A percentile compares a stretch with the other conserved stretches of the same genome.
Conservation (phyloP, 2,888 invertebrate genomes). For the Pterostichus niger region DNA sequence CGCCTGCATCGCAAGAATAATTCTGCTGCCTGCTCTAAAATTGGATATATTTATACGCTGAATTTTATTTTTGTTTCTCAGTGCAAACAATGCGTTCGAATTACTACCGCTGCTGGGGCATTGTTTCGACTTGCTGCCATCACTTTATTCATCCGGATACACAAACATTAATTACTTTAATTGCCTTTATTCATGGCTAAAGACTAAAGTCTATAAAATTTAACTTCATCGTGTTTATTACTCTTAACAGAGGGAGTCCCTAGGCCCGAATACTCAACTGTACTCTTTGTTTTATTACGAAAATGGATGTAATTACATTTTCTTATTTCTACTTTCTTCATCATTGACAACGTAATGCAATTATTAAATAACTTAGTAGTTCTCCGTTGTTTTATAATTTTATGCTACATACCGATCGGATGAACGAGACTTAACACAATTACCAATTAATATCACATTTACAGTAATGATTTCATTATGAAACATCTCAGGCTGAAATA, state of each 20-base stretch:
- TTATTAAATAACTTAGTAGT: slow-evolving; percentile 51
- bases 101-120: slow-evolving; percentile 40
- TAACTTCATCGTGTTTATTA: slow-evolving; percentile 63
- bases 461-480: too few relatives aligned
- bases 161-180: slow-evolving; percentile 66
- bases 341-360: slow-evolving; percentile 42
- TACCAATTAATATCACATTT: not conserved
- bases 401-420: not conserved
- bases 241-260: slow-evolving; percentile 29
- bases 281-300: slow-evolving; percentile 59
- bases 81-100: slow-evolving; percentile 55
- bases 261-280: slow-evolving; percentile 28
- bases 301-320: slow-evolving; percentile 64
- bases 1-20: slow-evolving; percentile 50
- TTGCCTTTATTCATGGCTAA: slow-evolving; percentile 64
- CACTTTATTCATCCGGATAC: slow-evolving; percentile 63
- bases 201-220: slow-evolving; percentile 65
- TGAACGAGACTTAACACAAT: slow-evolving; percentile 4
- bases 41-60: slow-evolving; percentile 46
- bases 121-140: slow-evolving; percentile 61
- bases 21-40: slow-evolving; percentile 44
- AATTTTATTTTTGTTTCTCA: slow-evolving; percentile 56
- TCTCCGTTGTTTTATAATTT: slow-evolving; percentile 26
- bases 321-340: slow-evolving; percentile 48
- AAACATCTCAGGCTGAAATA: too few relatives aligned